Evolutionary conservation across 2,888 invertebrate species (phyloP).

Genomic region (Drosophila infuscata): DNA sequence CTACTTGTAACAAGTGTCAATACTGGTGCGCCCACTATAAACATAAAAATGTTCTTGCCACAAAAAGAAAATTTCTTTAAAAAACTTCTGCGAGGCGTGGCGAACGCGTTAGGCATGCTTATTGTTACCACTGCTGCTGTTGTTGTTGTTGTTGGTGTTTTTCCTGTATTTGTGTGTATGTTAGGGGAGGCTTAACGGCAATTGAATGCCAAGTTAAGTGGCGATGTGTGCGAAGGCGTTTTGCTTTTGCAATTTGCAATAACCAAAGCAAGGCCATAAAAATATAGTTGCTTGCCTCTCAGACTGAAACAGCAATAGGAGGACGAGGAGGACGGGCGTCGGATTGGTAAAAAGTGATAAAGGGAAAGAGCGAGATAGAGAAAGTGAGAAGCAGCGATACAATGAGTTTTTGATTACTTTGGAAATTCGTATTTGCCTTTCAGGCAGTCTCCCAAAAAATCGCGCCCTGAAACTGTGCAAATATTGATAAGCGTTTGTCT

Average conservation of each 20-base stretch:
- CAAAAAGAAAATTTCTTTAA: conserved; percentile 62
- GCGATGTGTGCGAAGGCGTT: conserved; percentile 78
- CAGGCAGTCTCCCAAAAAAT: conserved; percentile 48
- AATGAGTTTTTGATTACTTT: conserved; percentile 82
- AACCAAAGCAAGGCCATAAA: conserved; percentile 76
- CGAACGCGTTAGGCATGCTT: conserved; percentile 64
- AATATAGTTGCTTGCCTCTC: conserved; percentile 71
- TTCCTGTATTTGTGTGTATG: conserved; percentile 31
- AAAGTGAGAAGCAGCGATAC: conserved; percentile 40
- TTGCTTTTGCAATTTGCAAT: conserved; percentile 80
- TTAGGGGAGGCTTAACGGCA: conserved; percentile 66
- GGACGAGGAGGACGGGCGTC: not conserved
- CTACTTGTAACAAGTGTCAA: conserved; percentile 77
- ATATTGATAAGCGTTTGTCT: conserved; percentile 75
- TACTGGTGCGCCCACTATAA: conserved; percentile 65
- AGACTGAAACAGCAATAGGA: conserved; percentile 12
- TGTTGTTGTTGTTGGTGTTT: conserved; percentile 20
- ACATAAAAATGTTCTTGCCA: conserved; percentile 65
- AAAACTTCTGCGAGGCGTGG: conserved; percentile 66
- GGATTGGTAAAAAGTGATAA: conserved; percentile 1
- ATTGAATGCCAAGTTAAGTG: conserved; percentile 77
- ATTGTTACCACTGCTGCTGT: conserved; percentile 48
- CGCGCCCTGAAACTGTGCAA: conserved; percentile 70
- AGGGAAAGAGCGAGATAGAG: not conserved
- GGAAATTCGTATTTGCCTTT: conserved; percentile 78